Evolutionary conservation across 2,797 vertebrate species (phyloP).

Genomic region (Sphaeramia orbicularis): DNA sequence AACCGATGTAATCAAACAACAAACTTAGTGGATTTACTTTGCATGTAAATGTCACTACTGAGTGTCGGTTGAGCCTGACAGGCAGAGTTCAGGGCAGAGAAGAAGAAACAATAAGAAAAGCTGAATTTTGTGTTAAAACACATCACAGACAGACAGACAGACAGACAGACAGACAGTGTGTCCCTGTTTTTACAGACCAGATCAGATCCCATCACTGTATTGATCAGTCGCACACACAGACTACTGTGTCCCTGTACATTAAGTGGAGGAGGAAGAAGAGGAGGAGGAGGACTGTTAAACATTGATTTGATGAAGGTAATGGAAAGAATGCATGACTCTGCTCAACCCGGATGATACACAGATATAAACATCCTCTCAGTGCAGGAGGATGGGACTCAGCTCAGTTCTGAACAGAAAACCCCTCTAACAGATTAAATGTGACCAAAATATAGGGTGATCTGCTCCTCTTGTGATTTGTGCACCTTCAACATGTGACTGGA

Average conservation of each 20-base stretch:
- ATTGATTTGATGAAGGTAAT: conserved; percentile 86
- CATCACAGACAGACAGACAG: conserved; percentile 19
- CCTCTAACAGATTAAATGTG: too few relatives aligned
- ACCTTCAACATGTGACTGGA: too few relatives aligned
- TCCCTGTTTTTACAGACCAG: conserved; percentile 60
- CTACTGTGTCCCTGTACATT: conserved; percentile 5
- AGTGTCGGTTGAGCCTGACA: too few relatives aligned
- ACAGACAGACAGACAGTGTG: conserved; percentile 30
- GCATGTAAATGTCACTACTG: too few relatives aligned
- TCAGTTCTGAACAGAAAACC: too few relatives aligned
- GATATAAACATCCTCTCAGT: conserved; percentile 16
- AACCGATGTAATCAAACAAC: too few relatives aligned
- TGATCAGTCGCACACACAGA: conserved; percentile 32
- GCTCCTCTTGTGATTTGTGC: too few relatives aligned
- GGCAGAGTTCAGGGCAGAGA: too few relatives aligned
- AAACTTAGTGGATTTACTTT: too few relatives aligned
- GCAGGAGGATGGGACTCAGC: background rate
- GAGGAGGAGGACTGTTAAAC: conserved; percentile 63
- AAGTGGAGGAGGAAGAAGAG: background rate
- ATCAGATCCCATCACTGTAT: conserved; percentile 58
- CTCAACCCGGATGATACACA: conserved; percentile 71
- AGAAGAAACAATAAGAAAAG: too few relatives aligned
- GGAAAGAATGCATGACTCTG: conserved; percentile 85
- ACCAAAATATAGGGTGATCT: too few relatives aligned
- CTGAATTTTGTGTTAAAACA: conserved; percentile 31